A percentile compares a stretch with the other conserved stretches of the same genome.
Conservation (phyloP, 1,140 invertebrate genomes). For the Hycleus cichorii region DNA sequence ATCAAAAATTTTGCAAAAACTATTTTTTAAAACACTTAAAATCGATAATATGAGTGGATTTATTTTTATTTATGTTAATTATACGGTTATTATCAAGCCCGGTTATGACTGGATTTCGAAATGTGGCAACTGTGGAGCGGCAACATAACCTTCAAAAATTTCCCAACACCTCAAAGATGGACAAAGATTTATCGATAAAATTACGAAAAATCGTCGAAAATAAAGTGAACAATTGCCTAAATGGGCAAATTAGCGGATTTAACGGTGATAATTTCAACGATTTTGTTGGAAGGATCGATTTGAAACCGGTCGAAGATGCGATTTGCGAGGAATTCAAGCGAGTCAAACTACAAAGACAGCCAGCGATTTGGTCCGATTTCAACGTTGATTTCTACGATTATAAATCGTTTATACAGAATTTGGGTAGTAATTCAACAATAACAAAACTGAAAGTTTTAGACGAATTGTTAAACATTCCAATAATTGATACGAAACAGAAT, state of each 20-base stretch:
- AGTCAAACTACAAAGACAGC: no score
- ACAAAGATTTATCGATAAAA: not conserved
- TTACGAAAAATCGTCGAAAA: conserved; percentile 3
- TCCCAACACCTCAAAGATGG: not conserved
- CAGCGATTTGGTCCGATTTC: not conserved
- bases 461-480: conserved; percentile 3
- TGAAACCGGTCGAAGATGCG: conserved; percentile 5
- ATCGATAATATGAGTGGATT: no score
- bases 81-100: no score
- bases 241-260: not conserved
- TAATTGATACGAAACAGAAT: conserved; percentile 11
- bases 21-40: no score
- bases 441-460: conserved; percentile 8
- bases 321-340: not conserved
- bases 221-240: conserved; percentile 1
- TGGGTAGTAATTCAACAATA: conserved; percentile 3
- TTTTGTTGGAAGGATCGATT: not conserved
- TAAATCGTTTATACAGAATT: not conserved
- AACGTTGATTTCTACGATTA: not conserved
- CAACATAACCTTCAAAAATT: not conserved
- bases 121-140: not conserved
- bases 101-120: no score
- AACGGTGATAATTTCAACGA: not conserved
- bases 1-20: no score
- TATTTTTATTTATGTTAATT: no score